Percentiles rank a stretch among this genome's conserved stretches.
phyloP scores from a whole-genome alignment of 92 coral and sea anemone species.

The Porites divaricata region DNA sequence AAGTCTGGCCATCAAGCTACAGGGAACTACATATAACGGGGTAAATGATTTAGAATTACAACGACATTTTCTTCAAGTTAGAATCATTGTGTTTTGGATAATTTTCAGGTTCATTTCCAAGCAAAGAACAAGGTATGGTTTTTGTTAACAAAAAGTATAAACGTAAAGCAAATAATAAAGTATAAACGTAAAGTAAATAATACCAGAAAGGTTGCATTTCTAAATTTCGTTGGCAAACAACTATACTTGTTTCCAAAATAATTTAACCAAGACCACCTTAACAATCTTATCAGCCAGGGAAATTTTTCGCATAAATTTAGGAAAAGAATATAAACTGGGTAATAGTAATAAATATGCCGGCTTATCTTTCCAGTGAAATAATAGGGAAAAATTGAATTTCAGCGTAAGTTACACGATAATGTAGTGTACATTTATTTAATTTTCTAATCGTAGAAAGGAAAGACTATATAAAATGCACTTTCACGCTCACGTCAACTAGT shows the following conservation, averaged over 20 bases:
- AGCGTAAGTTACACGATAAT: not conserved
- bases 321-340: too few species aligned
- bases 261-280: not conserved
- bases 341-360: not conserved
- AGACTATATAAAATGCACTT: too few species aligned
- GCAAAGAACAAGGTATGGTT: slow-evolving; percentile 58
- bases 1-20: too few species aligned
- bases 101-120: slow-evolving; percentile 63
- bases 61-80: not conserved
- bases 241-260: not conserved
- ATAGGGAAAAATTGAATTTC: not conserved
- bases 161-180: too few species aligned
- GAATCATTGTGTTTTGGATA: slow-evolving; percentile 17
- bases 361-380: not conserved
- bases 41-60: not conserved
- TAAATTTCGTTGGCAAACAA: not conserved
- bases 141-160: too few species aligned
- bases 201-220: not conserved
- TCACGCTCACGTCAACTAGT: too few species aligned
- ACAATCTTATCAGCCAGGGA: not conserved
- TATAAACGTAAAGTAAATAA: too few species aligned
- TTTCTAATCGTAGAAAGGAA: not conserved
- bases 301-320: not conserved
- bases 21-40: not conserved
- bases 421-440: not conserved